These are phyloP conservation scores for Cyclopterus lumpus DNA, from an alignment of 2,797 vertebrate species.

Conservation along the genomic window DNA sequence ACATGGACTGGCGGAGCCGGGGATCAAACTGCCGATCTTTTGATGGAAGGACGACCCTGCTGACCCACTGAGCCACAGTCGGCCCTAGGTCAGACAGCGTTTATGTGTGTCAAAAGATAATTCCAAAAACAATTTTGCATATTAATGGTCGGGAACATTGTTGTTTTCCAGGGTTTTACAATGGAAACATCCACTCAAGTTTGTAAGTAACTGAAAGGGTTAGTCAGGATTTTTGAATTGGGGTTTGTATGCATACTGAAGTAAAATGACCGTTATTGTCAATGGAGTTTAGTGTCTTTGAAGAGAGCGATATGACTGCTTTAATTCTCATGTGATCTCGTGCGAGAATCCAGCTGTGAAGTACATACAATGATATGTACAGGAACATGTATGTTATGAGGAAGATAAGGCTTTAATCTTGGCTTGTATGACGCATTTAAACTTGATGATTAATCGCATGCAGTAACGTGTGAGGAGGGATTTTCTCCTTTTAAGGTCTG, in stretches of 20 bases:
- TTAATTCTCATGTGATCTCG: not conserved
- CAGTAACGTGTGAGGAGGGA: slow-evolving; percentile 19
- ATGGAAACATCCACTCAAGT: not conserved
- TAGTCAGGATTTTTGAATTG: not conserved
- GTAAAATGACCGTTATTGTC: not conserved
- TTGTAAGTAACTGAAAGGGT: not conserved
- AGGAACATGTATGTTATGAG: not conserved
- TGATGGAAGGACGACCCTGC: no score
- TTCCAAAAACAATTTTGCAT: not conserved
- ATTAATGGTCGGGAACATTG: not conserved
- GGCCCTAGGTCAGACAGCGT: not conserved
- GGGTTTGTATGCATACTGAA: not conserved
- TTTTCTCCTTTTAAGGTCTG: slow-evolving; percentile 24
- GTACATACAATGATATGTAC: not conserved
- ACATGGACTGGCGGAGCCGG: no score
- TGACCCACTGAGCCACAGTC: no score
- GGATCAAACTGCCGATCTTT: no score
- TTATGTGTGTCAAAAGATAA: not conserved
- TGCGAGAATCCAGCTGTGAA: not conserved
- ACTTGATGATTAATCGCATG: not conserved
- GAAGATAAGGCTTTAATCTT: not conserved
- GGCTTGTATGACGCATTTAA: slow-evolving; percentile 1
- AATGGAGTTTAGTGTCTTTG: not conserved
- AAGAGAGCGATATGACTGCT: not conserved
- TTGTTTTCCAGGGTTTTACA: not conserved